Base-by-base conservation (phyloP, 1,140 invertebrate species). In the Drosophila subobscura region DNA sequence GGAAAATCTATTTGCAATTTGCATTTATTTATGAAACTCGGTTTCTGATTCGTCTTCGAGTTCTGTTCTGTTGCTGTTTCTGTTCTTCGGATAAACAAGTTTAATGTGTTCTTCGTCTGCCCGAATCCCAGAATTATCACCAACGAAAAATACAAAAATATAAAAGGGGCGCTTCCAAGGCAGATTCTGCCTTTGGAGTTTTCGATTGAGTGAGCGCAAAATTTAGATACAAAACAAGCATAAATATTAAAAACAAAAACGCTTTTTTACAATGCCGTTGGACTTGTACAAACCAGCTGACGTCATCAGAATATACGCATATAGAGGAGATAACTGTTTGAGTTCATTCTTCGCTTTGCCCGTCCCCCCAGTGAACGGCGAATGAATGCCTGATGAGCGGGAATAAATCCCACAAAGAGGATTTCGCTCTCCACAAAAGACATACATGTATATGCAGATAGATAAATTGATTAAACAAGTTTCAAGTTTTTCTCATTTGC, bases 1-100 rank as follows among this genome's bases (percentile, higher is more conserved):
- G 64, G 73, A 77, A 86, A 75, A 72, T 53, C 65, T 75, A 86
- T 85, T 85, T 88, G 81, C 77, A 72, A 80, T 84, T 85, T 84
- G 80, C 79, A 81, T 81, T 83, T 83, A 83, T 68, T 77, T 77
- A 83, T 67, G 60, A 79, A 84, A 49, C 71, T 37, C 10, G 33
- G 33, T 10, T 33, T 33, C 29, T 7, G 29, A 0, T 46, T 55
- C 1, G 29, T 22, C 16, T 47, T 29, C 22, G 56, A 33, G 33
- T 12, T 37, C 33, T 37, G 4, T 37, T 33, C 29, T 10, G 29
- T 59, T 46, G 16, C 23, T 33, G 29, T 10, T 12, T 37, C 33
- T 25, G 45, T 54, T 59, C 73, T 70, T 70, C 46, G 42, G 42
- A 57, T 51, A 85, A 86, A 81, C 81, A 77, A 86, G 81, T 86